phyloP scores from a whole-genome alignment of 2,113 vertebrate species.

The Sinocyclocheilus anophthalmus region DNA sequence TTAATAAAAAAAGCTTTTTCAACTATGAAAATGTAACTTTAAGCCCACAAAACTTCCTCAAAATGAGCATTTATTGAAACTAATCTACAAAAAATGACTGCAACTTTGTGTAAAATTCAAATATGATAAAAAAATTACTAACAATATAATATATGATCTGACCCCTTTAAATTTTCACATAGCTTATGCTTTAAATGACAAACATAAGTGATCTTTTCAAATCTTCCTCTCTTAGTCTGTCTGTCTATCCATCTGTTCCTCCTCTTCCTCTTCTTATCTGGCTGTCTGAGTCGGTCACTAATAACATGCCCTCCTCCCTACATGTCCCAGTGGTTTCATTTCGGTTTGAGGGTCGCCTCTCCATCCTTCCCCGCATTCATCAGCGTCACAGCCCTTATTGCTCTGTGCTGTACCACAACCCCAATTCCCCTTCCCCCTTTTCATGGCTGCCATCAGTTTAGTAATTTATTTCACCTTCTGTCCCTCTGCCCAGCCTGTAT shows the following conservation, averaged over 20 bases:
- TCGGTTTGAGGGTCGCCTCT: constrained; percentile 77
- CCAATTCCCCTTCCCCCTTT: constrained; percentile 60
- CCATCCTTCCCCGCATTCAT: constrained; percentile 79
- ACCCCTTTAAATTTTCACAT: background rate
- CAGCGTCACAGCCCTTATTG: constrained; percentile 81
- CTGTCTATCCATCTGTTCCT: constrained; percentile 72
- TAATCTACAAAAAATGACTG: background rate
- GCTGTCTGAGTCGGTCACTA: constrained; percentile 73
- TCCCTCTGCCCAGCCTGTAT: constrained; percentile 68
- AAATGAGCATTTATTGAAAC: background rate
- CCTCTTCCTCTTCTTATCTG: constrained; percentile 66
- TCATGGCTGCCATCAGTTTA: constrained; percentile 76
- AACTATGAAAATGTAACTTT: background rate
- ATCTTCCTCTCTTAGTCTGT: constrained; percentile 67
- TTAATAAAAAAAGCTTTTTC: background rate
- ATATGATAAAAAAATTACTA: background rate
- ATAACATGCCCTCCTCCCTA: constrained; percentile 67
- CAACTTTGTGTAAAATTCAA: background rate
- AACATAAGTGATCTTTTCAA: background rate
- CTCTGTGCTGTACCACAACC: constrained; percentile 70
- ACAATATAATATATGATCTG: background rate
- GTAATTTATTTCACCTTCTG: constrained; percentile 77
- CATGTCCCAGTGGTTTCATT: constrained; percentile 81
- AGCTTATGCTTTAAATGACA: background rate
- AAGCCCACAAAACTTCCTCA: background rate